Conservation (phyloP, 1,140 invertebrate genomes). For the Cryptotermes secundus region DNA sequence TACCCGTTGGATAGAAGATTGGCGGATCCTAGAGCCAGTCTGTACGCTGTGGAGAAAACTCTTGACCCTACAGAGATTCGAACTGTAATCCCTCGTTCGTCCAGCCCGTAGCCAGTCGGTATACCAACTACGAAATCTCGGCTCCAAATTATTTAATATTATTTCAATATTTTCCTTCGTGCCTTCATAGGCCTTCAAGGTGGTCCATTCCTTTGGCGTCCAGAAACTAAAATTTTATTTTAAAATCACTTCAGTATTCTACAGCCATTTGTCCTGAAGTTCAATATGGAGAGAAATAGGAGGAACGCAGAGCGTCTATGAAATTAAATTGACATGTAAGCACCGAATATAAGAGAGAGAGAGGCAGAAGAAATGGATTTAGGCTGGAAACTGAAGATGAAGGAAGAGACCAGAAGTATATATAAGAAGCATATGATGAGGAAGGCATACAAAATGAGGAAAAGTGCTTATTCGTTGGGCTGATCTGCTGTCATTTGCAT, state of each 20-base stretch:
- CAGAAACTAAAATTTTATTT: not conserved
- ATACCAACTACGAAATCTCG: no score
- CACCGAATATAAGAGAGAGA: not conserved
- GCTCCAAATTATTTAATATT: no score
- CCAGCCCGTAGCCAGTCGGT: no score
- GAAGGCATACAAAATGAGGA: not conserved
- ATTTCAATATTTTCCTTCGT: no score
- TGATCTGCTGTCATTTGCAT: slow-evolving; percentile 5
- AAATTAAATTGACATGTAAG: not conserved
- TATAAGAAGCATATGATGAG: not conserved
- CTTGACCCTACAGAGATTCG: no score
- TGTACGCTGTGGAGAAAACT: no score
- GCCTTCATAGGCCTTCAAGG: no score
- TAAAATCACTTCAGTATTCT: not conserved
- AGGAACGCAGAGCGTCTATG: not conserved
- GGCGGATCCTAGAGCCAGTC: no score
- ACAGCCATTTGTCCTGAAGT: not conserved
- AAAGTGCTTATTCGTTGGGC: not conserved
- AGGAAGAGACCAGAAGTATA: not conserved
- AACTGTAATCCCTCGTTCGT: no score
- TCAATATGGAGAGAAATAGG: not conserved
- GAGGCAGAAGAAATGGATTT: not conserved
- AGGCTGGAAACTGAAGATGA: not conserved
- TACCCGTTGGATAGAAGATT: no score
- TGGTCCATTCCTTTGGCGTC: no score